These are phyloP conservation scores for Rhizoglyphus robini DNA, from an alignment of 1,140 invertebrate genomes.

Conservation along the genomic window DNA sequence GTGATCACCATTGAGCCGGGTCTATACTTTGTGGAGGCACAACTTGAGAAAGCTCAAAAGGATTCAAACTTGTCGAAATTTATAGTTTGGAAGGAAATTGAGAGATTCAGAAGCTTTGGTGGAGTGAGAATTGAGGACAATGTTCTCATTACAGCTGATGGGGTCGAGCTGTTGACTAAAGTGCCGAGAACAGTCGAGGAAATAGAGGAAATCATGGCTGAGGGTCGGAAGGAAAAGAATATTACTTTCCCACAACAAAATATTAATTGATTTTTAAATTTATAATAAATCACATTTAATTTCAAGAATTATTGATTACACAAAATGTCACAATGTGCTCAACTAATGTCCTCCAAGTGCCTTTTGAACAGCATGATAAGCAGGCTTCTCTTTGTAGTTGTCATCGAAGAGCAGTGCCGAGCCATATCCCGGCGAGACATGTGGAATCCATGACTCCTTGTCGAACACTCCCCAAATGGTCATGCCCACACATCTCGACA, in stretches of 20 bases:
- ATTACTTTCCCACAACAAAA: conserved; percentile 21
- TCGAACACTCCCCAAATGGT: too few relatives aligned
- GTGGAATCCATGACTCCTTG: too few relatives aligned
- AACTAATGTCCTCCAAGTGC: too few relatives aligned
- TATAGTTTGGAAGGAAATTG: conserved; percentile 54
- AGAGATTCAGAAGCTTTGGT: conserved; percentile 65
- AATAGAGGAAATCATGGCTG: conserved; percentile 61
- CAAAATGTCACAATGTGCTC: too few relatives aligned
- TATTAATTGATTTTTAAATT: too few relatives aligned
- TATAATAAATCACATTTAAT: too few relatives aligned
- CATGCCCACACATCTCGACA: too few relatives aligned
- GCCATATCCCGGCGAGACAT: too few relatives aligned
- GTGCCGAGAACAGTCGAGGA: conserved; percentile 75
- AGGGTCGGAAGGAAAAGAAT: conserved; percentile 20
- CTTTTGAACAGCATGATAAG: too few relatives aligned
- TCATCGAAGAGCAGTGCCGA: too few relatives aligned
- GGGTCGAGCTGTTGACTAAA: conserved; percentile 66
- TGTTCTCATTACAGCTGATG: conserved; percentile 67
- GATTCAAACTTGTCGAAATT: conserved; percentile 46
- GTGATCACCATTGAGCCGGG: conserved; percentile 90
- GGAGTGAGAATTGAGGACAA: conserved; percentile 92
- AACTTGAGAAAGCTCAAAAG: conserved; percentile 43
- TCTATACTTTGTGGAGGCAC: conserved; percentile 77
- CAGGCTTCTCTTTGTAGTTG: too few relatives aligned
- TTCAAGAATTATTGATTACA: too few relatives aligned